Percentiles rank a stretch among this genome's conserved stretches.
phyloP scores from a whole-genome alignment of 2,113 vertebrate species.

The Serinus canaria region DNA sequence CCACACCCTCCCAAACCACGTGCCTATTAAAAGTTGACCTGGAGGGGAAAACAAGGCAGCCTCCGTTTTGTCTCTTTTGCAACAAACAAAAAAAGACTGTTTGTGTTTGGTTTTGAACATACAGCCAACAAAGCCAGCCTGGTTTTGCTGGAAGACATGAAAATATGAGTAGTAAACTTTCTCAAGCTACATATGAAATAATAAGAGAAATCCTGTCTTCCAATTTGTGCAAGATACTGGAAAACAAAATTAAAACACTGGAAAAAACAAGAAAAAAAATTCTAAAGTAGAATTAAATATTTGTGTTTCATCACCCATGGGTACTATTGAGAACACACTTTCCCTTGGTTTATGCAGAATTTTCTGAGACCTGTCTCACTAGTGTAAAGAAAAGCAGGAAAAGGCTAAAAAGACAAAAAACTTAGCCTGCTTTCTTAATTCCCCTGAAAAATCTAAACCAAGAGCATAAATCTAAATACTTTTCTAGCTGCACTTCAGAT shows the following conservation, averaged over 20 bases:
- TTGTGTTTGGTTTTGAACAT: conserved; percentile 7
- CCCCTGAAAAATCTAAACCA: neutral
- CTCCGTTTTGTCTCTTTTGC: neutral
- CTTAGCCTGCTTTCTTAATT: neutral
- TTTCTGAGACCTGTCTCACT: neutral
- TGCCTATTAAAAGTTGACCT: conserved; percentile 30
- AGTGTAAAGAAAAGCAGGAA: neutral
- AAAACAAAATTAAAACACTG: neutral
- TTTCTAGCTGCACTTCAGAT: neutral
- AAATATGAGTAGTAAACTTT: neutral
- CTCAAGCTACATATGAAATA: neutral
- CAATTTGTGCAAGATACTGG: neutral
- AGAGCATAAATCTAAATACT: neutral
- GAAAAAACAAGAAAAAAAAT: neutral
- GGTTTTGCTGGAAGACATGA: conserved; percentile 39
- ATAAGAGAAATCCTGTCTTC: neutral
- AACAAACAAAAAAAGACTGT: neutral
- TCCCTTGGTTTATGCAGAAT: neutral
- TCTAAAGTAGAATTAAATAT: neutral
- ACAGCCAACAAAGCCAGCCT: neutral
- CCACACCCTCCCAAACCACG: conserved; percentile 7
- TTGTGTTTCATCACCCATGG: neutral
- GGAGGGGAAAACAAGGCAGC: neutral
- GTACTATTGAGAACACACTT: neutral
- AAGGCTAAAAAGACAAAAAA: neutral